Evolutionary conservation across 2,797 vertebrate genomes (phyloP).

Genomic region (Pterois miles): DNA sequence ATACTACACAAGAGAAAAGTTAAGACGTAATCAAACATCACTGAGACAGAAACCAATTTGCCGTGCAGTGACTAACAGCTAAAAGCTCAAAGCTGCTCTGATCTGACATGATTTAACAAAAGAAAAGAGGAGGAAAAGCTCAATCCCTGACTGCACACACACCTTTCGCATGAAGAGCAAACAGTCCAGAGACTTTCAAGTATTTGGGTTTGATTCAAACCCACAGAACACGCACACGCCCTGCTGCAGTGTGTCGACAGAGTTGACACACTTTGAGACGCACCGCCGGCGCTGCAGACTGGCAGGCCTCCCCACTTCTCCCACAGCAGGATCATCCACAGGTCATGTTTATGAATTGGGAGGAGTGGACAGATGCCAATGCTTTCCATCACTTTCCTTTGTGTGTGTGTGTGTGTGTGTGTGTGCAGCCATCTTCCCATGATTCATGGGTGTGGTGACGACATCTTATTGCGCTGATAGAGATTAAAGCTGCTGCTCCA

Average conservation of each 20-base stretch:
- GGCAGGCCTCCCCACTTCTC: constrained; percentile 64
- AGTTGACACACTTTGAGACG: constrained; percentile 57
- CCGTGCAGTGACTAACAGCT: constrained; percentile 51
- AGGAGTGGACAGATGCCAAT: constrained; percentile 71
- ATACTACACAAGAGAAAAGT: constrained; percentile 7
- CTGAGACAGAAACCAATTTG: constrained; percentile 51
- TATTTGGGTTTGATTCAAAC: constrained; percentile 59
- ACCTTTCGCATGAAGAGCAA: constrained; percentile 73
- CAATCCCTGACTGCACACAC: constrained; percentile 66
- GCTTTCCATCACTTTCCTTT: constrained; percentile 76
- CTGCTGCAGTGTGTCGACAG: constrained; percentile 49
- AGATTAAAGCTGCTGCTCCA: constrained; percentile 60
- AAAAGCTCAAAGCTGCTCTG: constrained; percentile 71
- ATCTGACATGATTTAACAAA: constrained; percentile 74
- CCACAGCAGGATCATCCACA: constrained; percentile 71
- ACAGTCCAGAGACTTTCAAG: constrained; percentile 67
- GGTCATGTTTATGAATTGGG: constrained; percentile 89
- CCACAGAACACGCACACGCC: constrained; percentile 53
- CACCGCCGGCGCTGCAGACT: constrained; percentile 69
- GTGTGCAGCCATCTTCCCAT: constrained; percentile 19
- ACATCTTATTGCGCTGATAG: constrained; percentile 50
- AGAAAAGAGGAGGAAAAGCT: constrained; percentile 65
- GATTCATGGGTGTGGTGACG: constrained; percentile 59
- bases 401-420: neutral
- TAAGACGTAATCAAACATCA: constrained; percentile 52